These are phyloP conservation scores for Poeciliopsis gracilis DNA, from an alignment of 2,797 vertebrate genomes.

Conservation along the genomic window DNA sequence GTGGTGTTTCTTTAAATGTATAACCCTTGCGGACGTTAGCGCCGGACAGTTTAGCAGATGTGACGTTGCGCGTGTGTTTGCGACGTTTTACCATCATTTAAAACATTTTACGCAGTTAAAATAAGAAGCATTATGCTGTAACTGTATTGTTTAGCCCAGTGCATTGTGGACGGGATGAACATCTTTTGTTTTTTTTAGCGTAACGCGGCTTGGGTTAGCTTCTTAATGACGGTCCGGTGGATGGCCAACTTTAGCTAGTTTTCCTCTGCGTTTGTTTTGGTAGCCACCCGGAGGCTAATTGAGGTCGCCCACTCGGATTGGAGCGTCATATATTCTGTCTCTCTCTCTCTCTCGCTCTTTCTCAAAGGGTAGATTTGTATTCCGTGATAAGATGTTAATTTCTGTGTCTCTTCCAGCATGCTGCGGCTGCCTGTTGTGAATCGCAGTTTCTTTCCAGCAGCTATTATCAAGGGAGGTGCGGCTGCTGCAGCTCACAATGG, in stretches of 20 bases:
- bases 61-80: background rate
- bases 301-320: background rate
- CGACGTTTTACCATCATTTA: background rate
- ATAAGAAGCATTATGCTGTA: background rate
- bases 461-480: constrained; percentile 66
- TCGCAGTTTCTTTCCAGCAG: constrained; percentile 74
- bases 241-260: background rate
- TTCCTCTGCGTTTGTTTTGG: constrained; percentile 27
- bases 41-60: background rate
- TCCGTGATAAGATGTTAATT: background rate
- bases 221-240: background rate
- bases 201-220: background rate
- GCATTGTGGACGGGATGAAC: background rate
- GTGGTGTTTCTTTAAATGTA: fast-evolving
- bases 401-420: constrained; percentile 78
- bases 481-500: constrained; percentile 68
- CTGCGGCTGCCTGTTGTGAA: constrained; percentile 80
- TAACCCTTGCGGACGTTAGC: background rate
- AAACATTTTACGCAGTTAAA: background rate
- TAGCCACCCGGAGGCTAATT: background rate
- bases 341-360: background rate
- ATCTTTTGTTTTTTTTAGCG: background rate
- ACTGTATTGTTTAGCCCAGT: background rate
- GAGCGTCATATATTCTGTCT: background rate
- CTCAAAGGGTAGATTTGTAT: background rate